Evolutionary conservation across 1,140 invertebrate species (phyloP), one percentile per base, ranked within the genome.

Genomic region (Papilio aristodemus): DNA sequence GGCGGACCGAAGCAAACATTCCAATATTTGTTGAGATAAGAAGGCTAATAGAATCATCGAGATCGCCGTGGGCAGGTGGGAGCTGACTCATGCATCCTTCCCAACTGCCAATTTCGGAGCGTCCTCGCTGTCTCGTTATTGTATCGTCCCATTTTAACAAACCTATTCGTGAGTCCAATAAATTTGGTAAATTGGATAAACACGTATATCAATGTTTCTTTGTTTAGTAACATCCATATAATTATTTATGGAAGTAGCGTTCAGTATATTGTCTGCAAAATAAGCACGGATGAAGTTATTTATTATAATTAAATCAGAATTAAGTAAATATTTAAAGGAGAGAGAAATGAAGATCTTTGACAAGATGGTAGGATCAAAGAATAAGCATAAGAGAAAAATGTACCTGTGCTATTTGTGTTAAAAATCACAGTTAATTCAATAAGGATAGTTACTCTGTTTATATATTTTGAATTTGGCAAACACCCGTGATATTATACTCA

Each of bases 21-120:
- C 71, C 72, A 78, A 82, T 86, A 85, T 87, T 85, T 86, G 78
- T 74, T 43, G 68, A 85, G 79, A 82, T 83, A 75, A 80, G 75
- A 78, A 70, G 64, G 72, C 75, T 77, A 81, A 85, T 82, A 81
- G 74, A 75, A 76, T 70, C 54, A 57, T 60, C 67, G 59, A 54
- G 72, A 70, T 74, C 37, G 59, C 22, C 69, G 69, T 74, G 63
- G 75, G 72, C 74, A 84, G 76, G 76, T 80, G 72, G 63, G 63
- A 72, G 59, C 60, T 78, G 72, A 75, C 69, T 75, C 75, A 76
- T 73, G 73, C 73, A 74, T 71, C 62, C 37, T 43, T 64, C 57
- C 19, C 46, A 54, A 54, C 46, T 54, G 19, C 46, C 46, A 54
- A 54, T 54, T 54, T 54, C 46, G 46, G 17, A 41, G n/a, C 25